Conservation (phyloP, 2,113 vertebrate genomes). For the Ornithorhynchus anatinus region DNA sequence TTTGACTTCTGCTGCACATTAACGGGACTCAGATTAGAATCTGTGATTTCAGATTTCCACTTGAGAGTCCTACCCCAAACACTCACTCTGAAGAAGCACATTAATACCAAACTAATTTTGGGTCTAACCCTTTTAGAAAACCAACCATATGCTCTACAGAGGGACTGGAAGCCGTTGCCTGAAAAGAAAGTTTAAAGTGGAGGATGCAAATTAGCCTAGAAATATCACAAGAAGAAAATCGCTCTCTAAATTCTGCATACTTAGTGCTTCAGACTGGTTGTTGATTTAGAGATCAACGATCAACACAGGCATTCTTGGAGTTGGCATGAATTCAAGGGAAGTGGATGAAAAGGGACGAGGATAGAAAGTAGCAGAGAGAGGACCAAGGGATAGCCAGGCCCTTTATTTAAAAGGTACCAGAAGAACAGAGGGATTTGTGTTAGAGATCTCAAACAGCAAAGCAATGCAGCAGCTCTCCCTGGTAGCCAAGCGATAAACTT, state of each 20-base stretch:
- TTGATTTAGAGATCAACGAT: slow-evolving; percentile 52
- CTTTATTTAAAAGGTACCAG: slow-evolving; percentile 7
- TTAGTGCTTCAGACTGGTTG: slow-evolving; percentile 53
- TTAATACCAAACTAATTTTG: slow-evolving; percentile 55
- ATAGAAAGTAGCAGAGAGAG: neutral
- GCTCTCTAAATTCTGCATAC: slow-evolving; percentile 49
- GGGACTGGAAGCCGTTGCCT: slow-evolving; percentile 12
- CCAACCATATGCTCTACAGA: slow-evolving; percentile 28
- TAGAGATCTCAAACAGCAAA: neutral
- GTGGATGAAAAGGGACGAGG: slow-evolving; percentile 15
- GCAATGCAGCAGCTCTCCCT: neutral
- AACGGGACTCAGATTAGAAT: no score
- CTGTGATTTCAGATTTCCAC: slow-evolving; percentile 18
- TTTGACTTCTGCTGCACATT: no score
- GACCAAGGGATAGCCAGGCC: neutral
- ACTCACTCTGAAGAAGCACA: slow-evolving; percentile 52
- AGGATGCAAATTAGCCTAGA: slow-evolving; percentile 40
- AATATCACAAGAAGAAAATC: slow-evolving; percentile 42
- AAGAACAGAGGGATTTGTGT: slow-evolving; percentile 2
- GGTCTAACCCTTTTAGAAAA: slow-evolving; percentile 45
- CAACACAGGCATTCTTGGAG: slow-evolving; percentile 39
- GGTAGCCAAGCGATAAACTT: fast-evolving
- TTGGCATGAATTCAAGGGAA: slow-evolving; percentile 20
- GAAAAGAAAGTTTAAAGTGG: slow-evolving; percentile 26
- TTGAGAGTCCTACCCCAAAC: slow-evolving; percentile 7